Conservation (phyloP, 2,888 invertebrate species). For the Octodonta nipae region DNA sequence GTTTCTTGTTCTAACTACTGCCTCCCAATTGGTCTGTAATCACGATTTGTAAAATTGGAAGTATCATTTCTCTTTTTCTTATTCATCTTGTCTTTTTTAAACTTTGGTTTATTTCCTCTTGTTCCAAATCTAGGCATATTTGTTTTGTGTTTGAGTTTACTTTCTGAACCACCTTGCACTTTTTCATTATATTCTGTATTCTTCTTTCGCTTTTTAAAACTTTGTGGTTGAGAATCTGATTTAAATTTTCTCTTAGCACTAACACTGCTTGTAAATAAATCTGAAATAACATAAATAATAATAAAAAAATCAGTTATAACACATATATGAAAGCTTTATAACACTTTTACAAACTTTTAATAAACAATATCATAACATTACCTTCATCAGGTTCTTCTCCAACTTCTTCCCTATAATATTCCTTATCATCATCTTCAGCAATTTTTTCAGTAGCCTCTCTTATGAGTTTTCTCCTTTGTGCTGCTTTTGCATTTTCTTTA, state of each 20-base stretch:
- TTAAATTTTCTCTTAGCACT: conserved; percentile 15
- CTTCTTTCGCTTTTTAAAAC: conserved; percentile 22
- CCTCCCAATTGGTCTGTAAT: not conserved
- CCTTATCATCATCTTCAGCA: conserved; percentile 57
- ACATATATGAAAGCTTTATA: too few species aligned
- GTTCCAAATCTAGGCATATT: conserved; percentile 1
- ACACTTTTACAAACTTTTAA: not conserved
- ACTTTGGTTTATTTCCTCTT: not conserved
- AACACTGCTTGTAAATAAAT: conserved; percentile 19
- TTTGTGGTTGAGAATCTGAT: conserved; percentile 13
- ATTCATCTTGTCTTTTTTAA: not conserved
- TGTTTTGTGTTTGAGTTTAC: conserved; percentile 5
- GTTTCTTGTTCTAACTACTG: too few species aligned
- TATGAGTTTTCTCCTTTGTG: too few species aligned
- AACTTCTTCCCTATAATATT: conserved; percentile 76
- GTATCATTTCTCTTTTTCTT: not conserved
- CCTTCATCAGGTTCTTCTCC: conserved; percentile 80
- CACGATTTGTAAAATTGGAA: not conserved
- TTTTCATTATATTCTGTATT: conserved; percentile 5
- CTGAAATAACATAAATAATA: conserved; percentile 13
- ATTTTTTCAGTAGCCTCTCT: conserved; percentile 34
- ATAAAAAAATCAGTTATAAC: conserved; percentile 4
- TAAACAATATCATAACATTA: conserved; percentile 23
- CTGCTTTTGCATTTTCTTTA: conserved; percentile 51
- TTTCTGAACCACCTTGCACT: not conserved